Evolutionary conservation across 2,113 vertebrate genomes (phyloP).

Genomic region (Formicarius rufipectus): DNA sequence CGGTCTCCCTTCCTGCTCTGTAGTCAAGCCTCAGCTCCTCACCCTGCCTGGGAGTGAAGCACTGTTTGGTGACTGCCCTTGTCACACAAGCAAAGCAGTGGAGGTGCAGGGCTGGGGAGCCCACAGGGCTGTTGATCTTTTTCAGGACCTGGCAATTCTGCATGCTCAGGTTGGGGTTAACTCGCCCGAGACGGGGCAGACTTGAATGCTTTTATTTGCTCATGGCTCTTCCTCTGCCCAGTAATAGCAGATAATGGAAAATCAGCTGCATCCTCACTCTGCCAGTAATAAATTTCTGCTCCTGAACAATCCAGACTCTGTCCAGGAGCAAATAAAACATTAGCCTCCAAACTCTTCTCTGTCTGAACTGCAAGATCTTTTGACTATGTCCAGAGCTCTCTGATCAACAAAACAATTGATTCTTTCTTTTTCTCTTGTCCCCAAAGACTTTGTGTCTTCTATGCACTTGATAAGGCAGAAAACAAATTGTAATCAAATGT

Average conservation of each 20-base stretch:
- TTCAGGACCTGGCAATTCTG: neutral
- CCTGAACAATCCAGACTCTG: neutral
- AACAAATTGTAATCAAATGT: neutral
- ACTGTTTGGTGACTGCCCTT: neutral
- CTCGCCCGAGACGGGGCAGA: neutral
- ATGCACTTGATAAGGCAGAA: neutral
- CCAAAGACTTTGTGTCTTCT: neutral
- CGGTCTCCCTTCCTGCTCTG: neutral
- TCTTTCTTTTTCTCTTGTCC: neutral
- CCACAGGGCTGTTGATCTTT: neutral
- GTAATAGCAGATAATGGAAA: conserved; percentile 1
- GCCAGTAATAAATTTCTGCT: neutral
- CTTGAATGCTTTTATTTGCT: neutral
- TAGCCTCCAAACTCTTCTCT: neutral
- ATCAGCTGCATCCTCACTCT: neutral
- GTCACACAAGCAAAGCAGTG: neutral
- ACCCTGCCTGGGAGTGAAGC: rapidly evolving
- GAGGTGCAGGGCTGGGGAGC: neutral
- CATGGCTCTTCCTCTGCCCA: neutral
- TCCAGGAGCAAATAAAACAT: neutral
- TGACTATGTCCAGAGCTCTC: neutral
- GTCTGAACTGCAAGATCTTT: neutral
- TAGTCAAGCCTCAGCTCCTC: neutral
- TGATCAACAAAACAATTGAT: neutral
- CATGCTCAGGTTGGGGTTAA: neutral